phyloP scores from a whole-genome alignment of 2,113 vertebrate genomes.

The Talpa occidentalis region DNA sequence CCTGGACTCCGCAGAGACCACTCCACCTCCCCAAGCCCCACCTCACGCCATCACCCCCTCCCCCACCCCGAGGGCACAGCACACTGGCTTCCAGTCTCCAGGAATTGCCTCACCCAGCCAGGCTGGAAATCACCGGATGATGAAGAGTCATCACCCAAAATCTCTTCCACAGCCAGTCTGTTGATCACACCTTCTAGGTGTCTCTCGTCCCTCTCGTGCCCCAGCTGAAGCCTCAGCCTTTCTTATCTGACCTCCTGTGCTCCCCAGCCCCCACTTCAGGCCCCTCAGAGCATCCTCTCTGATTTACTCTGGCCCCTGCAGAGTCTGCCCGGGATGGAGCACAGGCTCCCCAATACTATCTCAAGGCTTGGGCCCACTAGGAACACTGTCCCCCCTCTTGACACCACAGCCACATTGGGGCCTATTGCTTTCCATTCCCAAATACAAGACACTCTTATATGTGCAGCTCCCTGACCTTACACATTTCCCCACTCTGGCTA shows the following conservation, averaged over 20 bases:
- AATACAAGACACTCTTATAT: background rate
- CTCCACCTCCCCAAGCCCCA: no score
- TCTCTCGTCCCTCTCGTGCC: background rate
- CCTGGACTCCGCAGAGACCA: background rate
- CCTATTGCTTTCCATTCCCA: slow-evolving; percentile 6
- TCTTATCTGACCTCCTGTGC: background rate
- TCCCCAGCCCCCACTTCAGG: background rate
- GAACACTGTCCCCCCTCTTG: background rate
- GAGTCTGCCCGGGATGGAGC: background rate
- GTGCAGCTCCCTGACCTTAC: background rate
- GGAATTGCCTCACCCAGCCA: background rate
- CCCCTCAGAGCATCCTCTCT: background rate
- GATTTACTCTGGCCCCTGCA: background rate
- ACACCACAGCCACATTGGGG: background rate
- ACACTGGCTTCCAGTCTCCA: background rate
- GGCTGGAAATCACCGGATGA: background rate
- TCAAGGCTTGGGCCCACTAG: background rate
- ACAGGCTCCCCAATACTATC: background rate
- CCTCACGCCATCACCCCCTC: background rate
- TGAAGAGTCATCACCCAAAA: background rate
- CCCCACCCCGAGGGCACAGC: no score
- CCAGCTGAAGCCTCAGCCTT: background rate
- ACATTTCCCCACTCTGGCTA: background rate
- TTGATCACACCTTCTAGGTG: background rate
- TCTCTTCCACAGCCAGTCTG: background rate